A percentile compares a stretch with the other conserved stretches of the same genome.
Evolutionary conservation across 2,888 invertebrate genomes (phyloP).

Genomic region (Orgyia antiqua): DNA sequence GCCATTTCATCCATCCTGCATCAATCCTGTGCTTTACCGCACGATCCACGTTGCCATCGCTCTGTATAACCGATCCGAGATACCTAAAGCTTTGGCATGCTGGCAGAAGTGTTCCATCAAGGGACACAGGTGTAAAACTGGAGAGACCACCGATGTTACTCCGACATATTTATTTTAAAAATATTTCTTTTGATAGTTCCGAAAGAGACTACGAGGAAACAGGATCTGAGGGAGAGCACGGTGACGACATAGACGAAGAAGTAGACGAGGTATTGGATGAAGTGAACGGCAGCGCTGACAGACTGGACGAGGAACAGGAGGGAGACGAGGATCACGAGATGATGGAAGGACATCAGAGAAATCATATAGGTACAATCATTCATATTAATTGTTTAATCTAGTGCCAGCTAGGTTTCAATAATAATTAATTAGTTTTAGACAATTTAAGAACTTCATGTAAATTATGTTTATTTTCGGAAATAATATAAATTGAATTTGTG

Average conservation of each 20-base stretch:
- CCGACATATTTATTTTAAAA: no score
- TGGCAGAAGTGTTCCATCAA: no score
- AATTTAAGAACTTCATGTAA: not conserved
- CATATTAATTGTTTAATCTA: not conserved
- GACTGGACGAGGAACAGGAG: conserved; percentile 61
- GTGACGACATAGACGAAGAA: conserved; percentile 76
- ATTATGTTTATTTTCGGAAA: not conserved
- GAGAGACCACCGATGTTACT: no score
- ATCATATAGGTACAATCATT: conserved; percentile 59
- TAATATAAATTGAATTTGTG: not conserved
- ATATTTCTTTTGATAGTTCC: no score
- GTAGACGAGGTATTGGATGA: conserved; percentile 29
- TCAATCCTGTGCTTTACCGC: no score
- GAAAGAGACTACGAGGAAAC: conserved; percentile 83
- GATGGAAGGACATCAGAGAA: conserved; percentile 61
- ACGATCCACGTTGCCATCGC: no score
- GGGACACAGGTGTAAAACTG: no score
- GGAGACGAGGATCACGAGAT: conserved; percentile 55
- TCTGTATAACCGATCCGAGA: no score
- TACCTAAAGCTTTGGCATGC: no score
- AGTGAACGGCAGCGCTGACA: conserved; percentile 26
- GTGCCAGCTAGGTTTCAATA: not conserved
- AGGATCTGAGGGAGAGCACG: conserved; percentile 84
- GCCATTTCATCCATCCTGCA: no score
- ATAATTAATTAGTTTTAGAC: not conserved